These are phyloP conservation scores for Nycticorax nycticorax DNA, from an alignment of 2,113 vertebrate genomes.

Conservation along the genomic window DNA sequence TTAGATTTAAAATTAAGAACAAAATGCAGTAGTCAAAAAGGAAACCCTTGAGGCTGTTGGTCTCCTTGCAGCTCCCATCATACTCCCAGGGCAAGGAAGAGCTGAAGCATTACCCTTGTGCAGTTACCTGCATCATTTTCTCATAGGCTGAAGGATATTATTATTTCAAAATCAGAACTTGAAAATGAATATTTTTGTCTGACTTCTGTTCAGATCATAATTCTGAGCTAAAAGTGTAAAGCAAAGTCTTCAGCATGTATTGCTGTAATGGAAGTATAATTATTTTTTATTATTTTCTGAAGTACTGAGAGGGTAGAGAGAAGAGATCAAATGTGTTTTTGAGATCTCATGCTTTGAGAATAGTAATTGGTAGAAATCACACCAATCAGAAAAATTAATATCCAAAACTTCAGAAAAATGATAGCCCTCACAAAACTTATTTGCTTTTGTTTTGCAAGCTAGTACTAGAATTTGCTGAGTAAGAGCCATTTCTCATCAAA, in stretches of 20 bases:
- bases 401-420: neutral
- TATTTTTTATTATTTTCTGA: neutral
- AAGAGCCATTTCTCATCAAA: neutral
- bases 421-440: neutral
- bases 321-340: neutral
- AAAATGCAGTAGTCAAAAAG: neutral
- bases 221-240: neutral
- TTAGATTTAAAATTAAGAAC: neutral
- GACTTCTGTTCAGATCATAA: neutral
- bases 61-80: neutral
- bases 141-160: neutral
- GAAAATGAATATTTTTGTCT: neutral
- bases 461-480: neutral
- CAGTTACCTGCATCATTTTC: neutral
- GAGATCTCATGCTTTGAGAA: neutral
- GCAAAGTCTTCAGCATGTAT: neutral
- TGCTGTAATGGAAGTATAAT: neutral
- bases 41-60: neutral
- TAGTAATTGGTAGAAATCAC: neutral
- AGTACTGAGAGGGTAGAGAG: neutral
- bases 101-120: neutral
- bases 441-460: neutral
- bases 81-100: neutral
- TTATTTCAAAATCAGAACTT: neutral
- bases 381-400: neutral